Evolutionary conservation across 2,888 invertebrate species (phyloP), one percentile per base, ranked within the genome.

Genomic region (Lymantria dispar): DNA sequence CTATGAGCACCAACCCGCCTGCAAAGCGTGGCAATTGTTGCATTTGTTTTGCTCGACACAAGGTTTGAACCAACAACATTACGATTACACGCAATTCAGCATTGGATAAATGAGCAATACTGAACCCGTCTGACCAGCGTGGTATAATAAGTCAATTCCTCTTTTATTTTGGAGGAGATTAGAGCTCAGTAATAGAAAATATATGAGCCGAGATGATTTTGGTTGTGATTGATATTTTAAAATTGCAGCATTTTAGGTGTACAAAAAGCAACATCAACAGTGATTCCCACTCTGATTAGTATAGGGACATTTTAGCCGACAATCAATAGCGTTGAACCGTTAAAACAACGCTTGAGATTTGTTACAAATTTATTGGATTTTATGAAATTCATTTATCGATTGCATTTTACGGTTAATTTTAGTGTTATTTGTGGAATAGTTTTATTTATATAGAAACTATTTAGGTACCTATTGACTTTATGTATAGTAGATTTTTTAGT

Each of bases 201-300:
- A n/a, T n/a, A n/a, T n/a, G n/a, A n/a, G n/a, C n/a, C n/a, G n/a
- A n/a, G n/a, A n/a, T n/a, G n/a, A n/a, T n/a, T n/a, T n/a, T n/a
- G n/a, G n/a, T n/a, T n/a, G n/a, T n/a, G n/a, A n/a, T n/a, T n/a
- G n/a, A n/a, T n/a, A 22, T 22, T 22, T 22, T 22, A 22, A 22
- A 22, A 22, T 13, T 7, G 59, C 48, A 48, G 49, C 66, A 70
- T 63, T 68, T 70, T 68, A 68, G 54, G 33, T 36, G 31, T 46
- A 29, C 53, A 36, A 45, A 55, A 53, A 54, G 49, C 48, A 48
- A 57, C 3, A 40, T 51, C 57, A 65, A 67, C 72, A 73, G 63
- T 74, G 77, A 81, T 76, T 78, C 76, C 72, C 73, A 68, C 73
- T 74, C 70, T 72, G 76, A 79, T 78, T 80, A 78, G 70, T 73